Conservation (phyloP, 2,797 vertebrate genomes). For the Enteromius radiatus region DNA sequence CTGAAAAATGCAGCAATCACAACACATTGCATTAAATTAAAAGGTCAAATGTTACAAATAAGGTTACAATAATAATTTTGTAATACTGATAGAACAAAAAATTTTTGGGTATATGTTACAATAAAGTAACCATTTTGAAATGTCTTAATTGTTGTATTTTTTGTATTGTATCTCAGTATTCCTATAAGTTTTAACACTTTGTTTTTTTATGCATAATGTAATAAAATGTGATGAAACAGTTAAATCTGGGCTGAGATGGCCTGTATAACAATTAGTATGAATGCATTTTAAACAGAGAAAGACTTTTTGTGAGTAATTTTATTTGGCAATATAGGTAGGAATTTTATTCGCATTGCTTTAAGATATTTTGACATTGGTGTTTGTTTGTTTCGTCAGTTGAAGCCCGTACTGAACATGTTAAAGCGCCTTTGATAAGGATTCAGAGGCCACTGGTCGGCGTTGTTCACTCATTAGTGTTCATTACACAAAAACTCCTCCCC, state of each 20-base stretch:
- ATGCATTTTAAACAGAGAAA: not conserved
- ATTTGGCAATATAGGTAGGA: not conserved
- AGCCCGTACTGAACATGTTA: too few relatives aligned
- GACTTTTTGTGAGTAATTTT: not conserved
- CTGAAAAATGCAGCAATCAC: too few relatives aligned
- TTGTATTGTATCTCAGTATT: not conserved
- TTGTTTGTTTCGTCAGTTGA: not conserved
- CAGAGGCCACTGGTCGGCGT: conserved; percentile 19
- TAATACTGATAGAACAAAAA: not conserved
- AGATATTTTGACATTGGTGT: not conserved
- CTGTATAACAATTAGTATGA: not conserved
- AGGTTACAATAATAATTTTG: not conserved
- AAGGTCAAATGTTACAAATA: not conserved
- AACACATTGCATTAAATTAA: too few relatives aligned
- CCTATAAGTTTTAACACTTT: too few relatives aligned
- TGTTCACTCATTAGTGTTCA: not conserved
- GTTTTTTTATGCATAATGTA: not conserved
- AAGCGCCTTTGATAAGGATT: not conserved
- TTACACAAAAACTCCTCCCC: not conserved
- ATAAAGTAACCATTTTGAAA: not conserved
- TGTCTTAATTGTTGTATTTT: not conserved
- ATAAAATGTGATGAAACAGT: not conserved
- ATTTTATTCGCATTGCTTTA: not conserved
- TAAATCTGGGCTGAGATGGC: not conserved
- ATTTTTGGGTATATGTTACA: not conserved